phyloP scores from a whole-genome alignment of 2,113 vertebrate species.

The Pristiophorus japonicus region DNA sequence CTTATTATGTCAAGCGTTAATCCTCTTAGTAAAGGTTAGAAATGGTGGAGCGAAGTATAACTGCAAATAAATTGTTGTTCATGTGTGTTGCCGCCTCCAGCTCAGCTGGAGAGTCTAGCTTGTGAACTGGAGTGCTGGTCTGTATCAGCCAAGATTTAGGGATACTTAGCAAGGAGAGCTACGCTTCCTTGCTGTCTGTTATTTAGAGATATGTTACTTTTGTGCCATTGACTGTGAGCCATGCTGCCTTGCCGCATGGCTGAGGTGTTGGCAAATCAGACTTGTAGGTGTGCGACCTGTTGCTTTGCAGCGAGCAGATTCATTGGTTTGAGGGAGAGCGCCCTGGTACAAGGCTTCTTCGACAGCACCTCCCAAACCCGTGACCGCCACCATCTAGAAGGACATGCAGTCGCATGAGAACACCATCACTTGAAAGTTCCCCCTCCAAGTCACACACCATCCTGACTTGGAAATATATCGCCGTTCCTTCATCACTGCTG shows the following conservation, averaged over 20 bases:
- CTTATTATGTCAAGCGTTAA: slow-evolving; percentile 31
- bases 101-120: slow-evolving; percentile 9
- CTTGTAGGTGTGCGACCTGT: not conserved
- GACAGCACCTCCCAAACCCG: too few species aligned
- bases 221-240: not conserved
- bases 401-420: too few species aligned
- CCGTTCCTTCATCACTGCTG: too few species aligned
- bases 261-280: too few species aligned
- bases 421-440: too few species aligned
- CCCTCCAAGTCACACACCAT: too few species aligned
- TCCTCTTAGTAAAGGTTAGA: slow-evolving; percentile 22
- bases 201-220: not conserved
- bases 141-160: not conserved
- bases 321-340: not conserved
- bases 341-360: too few species aligned
- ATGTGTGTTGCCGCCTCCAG: not conserved
- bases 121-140: not conserved
- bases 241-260: not conserved
- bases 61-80: not conserved
- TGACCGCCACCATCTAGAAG: too few species aligned
- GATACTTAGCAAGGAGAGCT: not conserved
- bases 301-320: not conserved
- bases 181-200: not conserved
- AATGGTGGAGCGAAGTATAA: not conserved
- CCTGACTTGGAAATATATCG: too few species aligned